Percentiles rank a stretch among this genome's conserved stretches.
Conservation (phyloP, 2,113 vertebrate species). For the Anthoscopus minutus region DNA sequence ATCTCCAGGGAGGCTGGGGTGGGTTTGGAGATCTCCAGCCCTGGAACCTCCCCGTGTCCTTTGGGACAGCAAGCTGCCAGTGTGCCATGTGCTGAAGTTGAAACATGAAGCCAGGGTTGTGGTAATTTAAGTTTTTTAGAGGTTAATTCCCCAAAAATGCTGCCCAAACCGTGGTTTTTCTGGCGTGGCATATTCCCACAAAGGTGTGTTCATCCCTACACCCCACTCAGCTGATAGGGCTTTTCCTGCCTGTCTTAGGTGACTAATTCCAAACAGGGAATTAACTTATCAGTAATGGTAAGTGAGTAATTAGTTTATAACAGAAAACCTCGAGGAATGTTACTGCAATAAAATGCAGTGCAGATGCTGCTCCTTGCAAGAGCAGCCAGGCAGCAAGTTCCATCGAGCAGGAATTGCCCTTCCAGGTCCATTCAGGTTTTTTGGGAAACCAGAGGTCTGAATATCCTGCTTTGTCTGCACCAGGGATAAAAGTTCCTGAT, state of each 20-base stretch:
- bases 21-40: background rate
- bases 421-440: background rate
- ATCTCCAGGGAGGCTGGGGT: background rate
- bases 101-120: background rate
- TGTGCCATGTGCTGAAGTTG: background rate
- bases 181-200: background rate
- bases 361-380: background rate
- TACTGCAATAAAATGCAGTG: background rate
- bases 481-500: background rate
- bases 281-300: background rate
- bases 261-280: background rate
- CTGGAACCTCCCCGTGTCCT: background rate
- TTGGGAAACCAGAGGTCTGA: background rate
- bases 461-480: background rate
- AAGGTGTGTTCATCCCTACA: background rate
- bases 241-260: background rate
- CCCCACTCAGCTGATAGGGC: background rate
- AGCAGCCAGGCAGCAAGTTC: fast-evolving
- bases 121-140: background rate
- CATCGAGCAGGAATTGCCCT: background rate
- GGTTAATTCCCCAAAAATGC: background rate
- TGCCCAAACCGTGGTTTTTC: background rate
- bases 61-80: fast-evolving
- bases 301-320: background rate
- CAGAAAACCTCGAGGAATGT: background rate